Base-by-base conservation (phyloP, 2,113 vertebrate genomes). In the Speoplatyrhinus poulsoni region DNA sequence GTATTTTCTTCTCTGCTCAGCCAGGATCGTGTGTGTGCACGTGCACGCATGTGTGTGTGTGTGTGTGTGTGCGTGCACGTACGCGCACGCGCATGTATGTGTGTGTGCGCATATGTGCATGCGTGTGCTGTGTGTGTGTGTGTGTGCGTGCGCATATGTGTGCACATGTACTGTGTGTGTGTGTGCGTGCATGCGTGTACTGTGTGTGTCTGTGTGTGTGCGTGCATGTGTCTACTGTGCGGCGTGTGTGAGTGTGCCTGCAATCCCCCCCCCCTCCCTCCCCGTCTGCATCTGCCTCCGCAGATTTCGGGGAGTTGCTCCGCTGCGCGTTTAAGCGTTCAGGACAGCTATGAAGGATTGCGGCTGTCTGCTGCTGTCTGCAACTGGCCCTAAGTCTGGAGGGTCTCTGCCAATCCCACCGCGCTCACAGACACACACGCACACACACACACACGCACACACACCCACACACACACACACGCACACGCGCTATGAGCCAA, bases 261-360 rank as follows among this genome's bases (percentile, higher is more conserved):
- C 36, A 41, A 41, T 41, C 36, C 3, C 9, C 46, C 10, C 46
- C 56, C 67, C 81, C 76, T 83, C 72, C 60, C 16, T 10, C 46
- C 16, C 46, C 54, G 69, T 81, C 76, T 83, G 74, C 60, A 60
- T 77, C 63, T 82, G 83, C 80, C 75, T 77, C 75, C 82, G 85
- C 84, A 84, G 87, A 90, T 86, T 85, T 82, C 79, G 79, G 66
- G 81, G 76, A 86, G 87, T 74, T 82, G 75, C 85, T 84, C 73
- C 81, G 65, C 81, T 84, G 81, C 85, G 83, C 83, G 72, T 87
- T 86, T 85, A 87, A 86, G 80, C 86, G 85, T 85, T 89, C 80
- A 88, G 86, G 81, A 82, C 17, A 75, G 79, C 84, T 86, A 85
- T 88, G 89, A 85, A 71, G 85, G 84, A 88, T 91, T 89, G 87